Base-by-base conservation (phyloP, 2,797 vertebrate genomes). In the Arrhamphus sclerolepis region DNA sequence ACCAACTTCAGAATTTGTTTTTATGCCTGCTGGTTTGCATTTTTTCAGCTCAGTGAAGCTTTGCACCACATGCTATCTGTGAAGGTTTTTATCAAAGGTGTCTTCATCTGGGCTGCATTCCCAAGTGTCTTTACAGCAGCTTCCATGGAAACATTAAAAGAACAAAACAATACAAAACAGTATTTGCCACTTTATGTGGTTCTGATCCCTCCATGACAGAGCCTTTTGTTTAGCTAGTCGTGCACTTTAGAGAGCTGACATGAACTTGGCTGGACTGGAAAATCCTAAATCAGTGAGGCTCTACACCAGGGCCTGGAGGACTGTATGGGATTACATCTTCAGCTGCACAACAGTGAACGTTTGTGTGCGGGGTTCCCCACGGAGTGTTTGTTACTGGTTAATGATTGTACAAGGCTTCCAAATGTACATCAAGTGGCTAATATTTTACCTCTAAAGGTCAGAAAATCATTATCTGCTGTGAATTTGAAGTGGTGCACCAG, bases 91-190 rank as follows among this genome's bases (percentile, higher is more conserved):
- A 11, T 10, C 44, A 19, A 74, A 78, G 77, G 78, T 81, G 81
- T 73, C 75, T 88, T 89, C 87, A 66, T 77, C 13, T 80, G 78
- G 81, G 51, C 53, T 44, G 59, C 86, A 89, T 94, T 93, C 87
- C 89, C 80, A 70, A 73, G 85, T 81, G 85, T 64, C 28, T 66
- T 87, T 90, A 89, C 76, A 75, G 65, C 72, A 34, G 94, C 83
- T 92, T 85, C 93, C 90, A 94, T 94, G 89, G 93, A 84, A 90
- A 96, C 93, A 71, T 80, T 80, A 11, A 34, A 34, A 10, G 8
- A 6, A 29, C 1, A 34, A 34, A 26, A 26, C 24, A n/a, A n/a
- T n/a, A 2, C 75, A 88, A 86, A 86, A 85, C 87, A 82, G 82
- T 84, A 86, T 92, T 92, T 51, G 86, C 92, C 86, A 91, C 88